Evolutionary conservation across 2,113 vertebrate genomes (phyloP).

Genomic region (Amia ocellicauda): DNA sequence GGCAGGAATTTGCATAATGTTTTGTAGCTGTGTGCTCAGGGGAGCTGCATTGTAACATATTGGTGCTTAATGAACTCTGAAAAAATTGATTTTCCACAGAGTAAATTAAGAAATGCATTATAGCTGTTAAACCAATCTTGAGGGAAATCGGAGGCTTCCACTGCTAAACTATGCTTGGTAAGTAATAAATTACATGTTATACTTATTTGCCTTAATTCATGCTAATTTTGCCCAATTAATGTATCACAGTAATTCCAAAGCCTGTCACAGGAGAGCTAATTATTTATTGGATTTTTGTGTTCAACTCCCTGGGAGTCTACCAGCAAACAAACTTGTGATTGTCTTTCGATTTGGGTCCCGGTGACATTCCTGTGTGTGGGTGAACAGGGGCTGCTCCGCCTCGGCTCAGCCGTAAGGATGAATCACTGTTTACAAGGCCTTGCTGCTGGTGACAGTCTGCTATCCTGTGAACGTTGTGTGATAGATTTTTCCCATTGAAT

Average conservation of each 20-base stretch:
- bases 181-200: conserved; percentile 99
- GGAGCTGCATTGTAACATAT: conserved; percentile 98
- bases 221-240: conserved; percentile 99
- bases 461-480: conserved; percentile 50
- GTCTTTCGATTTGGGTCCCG: conserved; percentile 63
- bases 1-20: conserved; percentile 95
- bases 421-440: conserved; percentile 65
- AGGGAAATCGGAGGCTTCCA: conserved; percentile 97
- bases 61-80: conserved; percentile 99
- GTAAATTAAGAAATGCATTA: conserved; percentile 99
- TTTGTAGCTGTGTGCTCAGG: conserved; percentile 88
- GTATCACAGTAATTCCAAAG: conserved; percentile 96
- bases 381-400: conserved; percentile 47
- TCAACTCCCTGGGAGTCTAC: conserved; percentile 78
- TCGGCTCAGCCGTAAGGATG: conserved; percentile 53
- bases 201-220: conserved; percentile 99
- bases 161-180: conserved; percentile 95
- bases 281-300: conserved; percentile 91
- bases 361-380: conserved; percentile 57
- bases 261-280: conserved; percentile 98
- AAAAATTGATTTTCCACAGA: conserved; percentile 99
- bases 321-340: conserved; percentile 80
- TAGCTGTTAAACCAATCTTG: conserved; percentile 99
- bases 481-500: conserved; percentile 62
- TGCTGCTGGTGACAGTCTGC: conserved; percentile 44